phyloP scores from a whole-genome alignment of 1,140 invertebrate species.

The Cryptotermes secundus region DNA sequence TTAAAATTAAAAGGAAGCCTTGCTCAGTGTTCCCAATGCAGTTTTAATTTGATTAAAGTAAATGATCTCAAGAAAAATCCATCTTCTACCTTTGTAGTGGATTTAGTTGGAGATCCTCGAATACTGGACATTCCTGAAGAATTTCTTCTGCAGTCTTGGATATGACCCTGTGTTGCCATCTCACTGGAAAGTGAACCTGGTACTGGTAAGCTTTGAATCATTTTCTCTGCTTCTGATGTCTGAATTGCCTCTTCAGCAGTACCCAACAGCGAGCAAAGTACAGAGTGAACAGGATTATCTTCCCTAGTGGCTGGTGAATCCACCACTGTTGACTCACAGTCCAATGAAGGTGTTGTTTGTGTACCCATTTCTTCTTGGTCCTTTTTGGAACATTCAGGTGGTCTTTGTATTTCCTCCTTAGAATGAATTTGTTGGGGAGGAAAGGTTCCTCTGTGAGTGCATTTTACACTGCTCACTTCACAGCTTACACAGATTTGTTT shows the following conservation, averaged over 20 bases:
- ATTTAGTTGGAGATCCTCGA: conserved; percentile 29
- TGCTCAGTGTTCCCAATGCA: neutral
- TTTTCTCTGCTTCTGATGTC: neutral
- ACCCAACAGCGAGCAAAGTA: neutral
- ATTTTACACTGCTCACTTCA: neutral
- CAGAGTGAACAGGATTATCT: neutral
- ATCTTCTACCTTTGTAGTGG: conserved; percentile 34
- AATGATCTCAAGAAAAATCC: conserved; percentile 30
- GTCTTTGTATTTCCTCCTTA: neutral
- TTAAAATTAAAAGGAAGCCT: neutral
- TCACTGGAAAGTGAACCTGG: neutral
- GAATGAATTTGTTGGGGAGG: neutral
- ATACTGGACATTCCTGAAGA: conserved; percentile 32
- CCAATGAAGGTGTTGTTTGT: conserved; percentile 1
- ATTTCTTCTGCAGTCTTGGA: conserved; percentile 1
- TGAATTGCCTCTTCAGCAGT: neutral
- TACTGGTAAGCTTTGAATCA: neutral
- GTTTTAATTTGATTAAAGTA: conserved; percentile 33
- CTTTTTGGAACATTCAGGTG: neutral
- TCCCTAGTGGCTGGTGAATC: neutral
- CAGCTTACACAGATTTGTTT: neutral
- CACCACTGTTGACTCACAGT: neutral
- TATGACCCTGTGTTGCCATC: neutral
- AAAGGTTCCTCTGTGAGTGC: too few species aligned
- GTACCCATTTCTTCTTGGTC: conserved; percentile 19